Conservation (phyloP, 2,888 invertebrate species). For the Noctua pronuba region DNA sequence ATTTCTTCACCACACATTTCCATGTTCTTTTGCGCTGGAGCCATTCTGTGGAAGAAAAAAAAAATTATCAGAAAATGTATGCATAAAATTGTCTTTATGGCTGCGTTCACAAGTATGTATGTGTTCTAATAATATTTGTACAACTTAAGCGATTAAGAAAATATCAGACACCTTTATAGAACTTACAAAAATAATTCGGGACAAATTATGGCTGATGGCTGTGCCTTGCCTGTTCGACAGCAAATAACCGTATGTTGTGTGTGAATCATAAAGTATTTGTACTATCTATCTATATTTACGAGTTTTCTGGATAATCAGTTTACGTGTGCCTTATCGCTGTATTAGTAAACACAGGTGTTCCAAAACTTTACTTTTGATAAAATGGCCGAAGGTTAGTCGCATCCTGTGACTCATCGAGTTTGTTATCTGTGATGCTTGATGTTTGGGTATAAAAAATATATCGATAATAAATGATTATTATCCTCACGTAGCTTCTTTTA, state of each 20-base stretch:
- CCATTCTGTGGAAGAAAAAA: constrained; percentile 72
- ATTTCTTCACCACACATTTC: constrained; percentile 72
- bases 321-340: constrained; percentile 35
- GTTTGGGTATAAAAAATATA: neutral
- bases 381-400: constrained; percentile 11
- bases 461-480: neutral
- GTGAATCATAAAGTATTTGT: constrained; percentile 24
- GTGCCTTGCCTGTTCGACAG: neutral
- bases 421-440: constrained; percentile 2
- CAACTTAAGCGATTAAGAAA: neutral
- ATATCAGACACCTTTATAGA: neutral
- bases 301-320: constrained; percentile 39
- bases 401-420: constrained; percentile 8
- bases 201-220: neutral
- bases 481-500: neutral
- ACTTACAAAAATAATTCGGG: neutral
- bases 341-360: constrained; percentile 66
- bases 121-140: neutral
- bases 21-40: constrained; percentile 81
- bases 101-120: neutral
- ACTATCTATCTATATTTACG: constrained; percentile 14
- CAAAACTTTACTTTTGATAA: constrained; percentile 25
- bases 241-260: neutral
- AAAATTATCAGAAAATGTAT: neutral
- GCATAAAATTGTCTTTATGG: neutral